Base-by-base conservation (phyloP, 2,113 vertebrate species). In the Rhea pennata region DNA sequence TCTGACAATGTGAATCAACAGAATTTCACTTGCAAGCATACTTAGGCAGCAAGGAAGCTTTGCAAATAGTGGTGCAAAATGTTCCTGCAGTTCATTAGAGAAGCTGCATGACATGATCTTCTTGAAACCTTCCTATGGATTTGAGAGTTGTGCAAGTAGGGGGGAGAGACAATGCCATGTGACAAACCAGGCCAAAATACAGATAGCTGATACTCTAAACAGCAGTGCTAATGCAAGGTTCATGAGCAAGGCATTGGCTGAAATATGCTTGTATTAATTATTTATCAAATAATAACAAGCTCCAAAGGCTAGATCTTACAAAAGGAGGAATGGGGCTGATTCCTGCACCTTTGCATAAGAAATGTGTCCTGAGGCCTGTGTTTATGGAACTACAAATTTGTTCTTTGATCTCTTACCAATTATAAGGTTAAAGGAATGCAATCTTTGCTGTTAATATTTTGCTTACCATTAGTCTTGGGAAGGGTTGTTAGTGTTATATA, bases 361-460 rank as follows among this genome's bases (percentile, higher is more conserved):
- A 95, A 92, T 76, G 54, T 91, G 77, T 87, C 74, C 85, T 0
- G 9, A 93, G 78, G 88, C 59, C 42, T 2, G 1, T 92, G 74
- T 92, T 96, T 92, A 67, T 79, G 59, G 81, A 95, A 84, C 81
- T 92, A 84, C 88, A 92, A 24, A 95, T 92, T 92, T 83, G 44
- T 94, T 88, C 92, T 89, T 94, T 95, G 84, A 92, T 96, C 66
- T 89, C 64, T 93, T 91, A 86, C 74, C 87, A 85, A 82, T 75
- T 92, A 81, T 59, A 87, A 66, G 72, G 46, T 78, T 89, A n/a
- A 93, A 92, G 88, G 84, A 96, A 91, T 91, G 87, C 50, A 79
- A 39, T 92, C 90, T 93, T 91, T 92, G 70, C 81, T 91, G 80
- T 93, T 94, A 96, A 92, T 82, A 91, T 91, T 91, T 94, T 92